phyloP scores from a whole-genome alignment of 1,140 invertebrate genomes.

The Paralvinella palmiformis region DNA sequence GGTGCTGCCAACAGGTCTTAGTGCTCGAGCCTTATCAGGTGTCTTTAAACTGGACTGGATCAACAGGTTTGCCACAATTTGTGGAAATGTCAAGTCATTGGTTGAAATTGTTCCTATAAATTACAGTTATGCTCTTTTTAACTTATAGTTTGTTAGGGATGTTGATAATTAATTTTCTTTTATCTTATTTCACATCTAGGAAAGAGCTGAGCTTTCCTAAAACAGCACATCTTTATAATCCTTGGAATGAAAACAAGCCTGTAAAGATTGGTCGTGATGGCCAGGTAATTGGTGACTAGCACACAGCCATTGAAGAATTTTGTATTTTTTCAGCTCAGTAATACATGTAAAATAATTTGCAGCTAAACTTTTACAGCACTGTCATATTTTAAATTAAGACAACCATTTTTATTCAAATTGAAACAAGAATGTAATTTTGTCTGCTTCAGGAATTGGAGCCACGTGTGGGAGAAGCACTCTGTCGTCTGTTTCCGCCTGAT shows the following conservation, averaged over 20 bases:
- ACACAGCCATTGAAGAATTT: neutral
- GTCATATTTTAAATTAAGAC: neutral
- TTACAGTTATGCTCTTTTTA: too few species aligned
- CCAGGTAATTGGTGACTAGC: constrained; percentile 51
- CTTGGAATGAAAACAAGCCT: constrained; percentile 97
- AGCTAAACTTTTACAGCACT: neutral
- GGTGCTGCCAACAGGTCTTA: constrained; percentile 91
- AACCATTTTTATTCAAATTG: neutral
- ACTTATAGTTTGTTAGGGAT: too few species aligned
- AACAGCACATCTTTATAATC: constrained; percentile 89
- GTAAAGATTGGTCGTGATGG: constrained; percentile 98
- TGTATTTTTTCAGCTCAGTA: constrained; percentile 7
- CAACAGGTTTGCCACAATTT: constrained; percentile 56
- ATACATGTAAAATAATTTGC: constrained; percentile 9
- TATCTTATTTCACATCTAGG: constrained; percentile 48
- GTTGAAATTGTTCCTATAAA: too few species aligned
- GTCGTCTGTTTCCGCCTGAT: constrained; percentile 88
- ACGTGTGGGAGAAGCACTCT: constrained; percentile 86
- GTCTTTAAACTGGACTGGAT: constrained; percentile 97
- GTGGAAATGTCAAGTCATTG: too few species aligned
- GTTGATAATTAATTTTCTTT: neutral
- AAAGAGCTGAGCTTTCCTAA: constrained; percentile 88
- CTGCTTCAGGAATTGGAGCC: constrained; percentile 82
- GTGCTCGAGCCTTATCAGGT: constrained; percentile 84
- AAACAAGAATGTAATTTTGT: constrained; percentile 6